A percentile compares a stretch with the other conserved stretches of the same genome.
Evolutionary conservation across 2,113 vertebrate genomes (phyloP).

Genomic region (Arvicanthis niloticus): DNA sequence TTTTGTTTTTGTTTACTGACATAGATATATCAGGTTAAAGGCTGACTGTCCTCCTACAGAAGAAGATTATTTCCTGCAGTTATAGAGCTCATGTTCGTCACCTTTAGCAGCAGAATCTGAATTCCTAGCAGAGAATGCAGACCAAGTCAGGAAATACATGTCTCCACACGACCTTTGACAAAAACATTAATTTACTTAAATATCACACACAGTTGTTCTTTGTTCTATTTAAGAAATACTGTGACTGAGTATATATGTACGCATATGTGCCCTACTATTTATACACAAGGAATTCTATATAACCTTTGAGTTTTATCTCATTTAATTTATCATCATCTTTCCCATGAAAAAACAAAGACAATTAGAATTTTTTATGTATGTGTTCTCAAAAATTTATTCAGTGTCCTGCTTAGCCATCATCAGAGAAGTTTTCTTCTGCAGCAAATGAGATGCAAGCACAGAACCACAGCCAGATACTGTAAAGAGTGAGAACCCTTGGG

Average conservation of each 20-base stretch:
- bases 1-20: neutral
- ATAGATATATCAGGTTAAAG: neutral
- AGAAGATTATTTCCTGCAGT: neutral
- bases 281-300: neutral
- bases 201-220: neutral
- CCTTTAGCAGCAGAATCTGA: neutral
- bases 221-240: neutral
- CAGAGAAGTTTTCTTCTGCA: neutral
- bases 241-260: neutral
- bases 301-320: neutral
- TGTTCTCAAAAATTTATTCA: neutral
- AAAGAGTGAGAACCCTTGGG: neutral
- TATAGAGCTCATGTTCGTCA: neutral
- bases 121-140: neutral
- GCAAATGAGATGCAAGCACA: neutral
- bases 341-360: neutral
- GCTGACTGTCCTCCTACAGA: neutral
- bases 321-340: neutral
- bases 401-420: neutral
- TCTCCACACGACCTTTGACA: neutral
- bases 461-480: neutral
- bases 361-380: neutral
- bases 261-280: neutral
- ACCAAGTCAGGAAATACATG: neutral
- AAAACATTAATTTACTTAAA: neutral